phyloP scores from a whole-genome alignment of 2,797 vertebrate species.

The Sphenodon punctatus region DNA sequence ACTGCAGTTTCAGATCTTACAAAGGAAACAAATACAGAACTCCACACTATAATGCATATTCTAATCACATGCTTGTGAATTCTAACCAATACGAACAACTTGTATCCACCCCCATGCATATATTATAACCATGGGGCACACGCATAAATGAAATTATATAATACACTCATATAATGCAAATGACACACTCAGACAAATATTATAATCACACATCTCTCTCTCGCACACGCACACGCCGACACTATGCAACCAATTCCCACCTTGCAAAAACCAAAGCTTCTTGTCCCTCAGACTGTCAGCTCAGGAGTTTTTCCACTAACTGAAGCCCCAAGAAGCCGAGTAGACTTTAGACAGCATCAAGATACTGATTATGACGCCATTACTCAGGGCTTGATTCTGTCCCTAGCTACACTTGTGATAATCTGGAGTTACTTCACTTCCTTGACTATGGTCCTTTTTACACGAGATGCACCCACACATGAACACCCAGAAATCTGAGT shows the following conservation, averaged over 20 bases:
- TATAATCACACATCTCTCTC: background rate
- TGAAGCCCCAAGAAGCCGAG: background rate
- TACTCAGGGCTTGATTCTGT: no score
- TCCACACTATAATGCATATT: no score
- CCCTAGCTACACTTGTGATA: no score
- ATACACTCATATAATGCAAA: rapidly evolving
- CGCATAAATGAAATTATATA: no score
- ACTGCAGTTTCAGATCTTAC: background rate
- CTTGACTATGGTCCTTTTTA: no score
- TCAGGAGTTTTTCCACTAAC: background rate
- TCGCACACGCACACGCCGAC: rapidly evolving
- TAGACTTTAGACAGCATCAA: background rate
- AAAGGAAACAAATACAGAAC: background rate
- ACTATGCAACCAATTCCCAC: background rate
- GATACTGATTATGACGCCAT: background rate
- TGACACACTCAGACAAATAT: background rate
- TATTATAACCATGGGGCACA: background rate
- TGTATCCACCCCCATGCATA: no score
- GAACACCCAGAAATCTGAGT: no score
- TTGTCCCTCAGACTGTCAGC: background rate
- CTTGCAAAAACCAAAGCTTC: background rate
- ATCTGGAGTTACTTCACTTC: no score
- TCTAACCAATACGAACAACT: no score
- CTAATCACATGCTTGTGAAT: no score
- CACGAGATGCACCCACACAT: no score